Percentiles rank a stretch among this genome's conserved stretches.
phyloP scores from a whole-genome alignment of 2,113 vertebrate genomes.

The Capra hircus region DNA sequence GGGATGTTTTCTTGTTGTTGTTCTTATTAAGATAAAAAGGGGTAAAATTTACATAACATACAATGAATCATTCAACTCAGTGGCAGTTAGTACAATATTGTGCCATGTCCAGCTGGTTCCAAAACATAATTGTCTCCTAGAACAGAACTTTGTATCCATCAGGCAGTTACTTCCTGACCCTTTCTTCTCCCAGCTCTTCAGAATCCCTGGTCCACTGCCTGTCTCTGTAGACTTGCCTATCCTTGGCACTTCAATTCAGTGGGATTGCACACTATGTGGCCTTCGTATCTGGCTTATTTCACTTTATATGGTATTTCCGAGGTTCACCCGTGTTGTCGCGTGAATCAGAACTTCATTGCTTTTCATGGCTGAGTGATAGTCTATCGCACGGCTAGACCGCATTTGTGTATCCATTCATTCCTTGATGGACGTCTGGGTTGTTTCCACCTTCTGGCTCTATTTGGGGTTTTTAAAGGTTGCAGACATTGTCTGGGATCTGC shows the following conservation, averaged over 20 bases:
- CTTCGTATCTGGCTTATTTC: neutral
- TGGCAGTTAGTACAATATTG: neutral
- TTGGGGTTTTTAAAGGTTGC: neutral
- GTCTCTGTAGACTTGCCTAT: neutral
- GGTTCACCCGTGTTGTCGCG: neutral
- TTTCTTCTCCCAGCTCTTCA: accelerated
- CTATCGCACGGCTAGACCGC: accelerated
- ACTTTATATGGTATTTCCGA: neutral
- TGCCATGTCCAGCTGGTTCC: neutral
- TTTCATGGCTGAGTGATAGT: neutral
- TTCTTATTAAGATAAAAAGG: neutral
- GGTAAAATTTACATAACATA: neutral
- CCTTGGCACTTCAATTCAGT: too few relatives aligned
- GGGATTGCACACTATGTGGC: accelerated
- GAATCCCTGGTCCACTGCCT: neutral
- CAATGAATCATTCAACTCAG: neutral
- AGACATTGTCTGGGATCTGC: neutral
- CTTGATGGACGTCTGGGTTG: neutral
- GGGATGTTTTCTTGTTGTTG: neutral
- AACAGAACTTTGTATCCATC: neutral
- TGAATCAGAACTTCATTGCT: neutral
- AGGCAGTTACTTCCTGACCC: neutral
- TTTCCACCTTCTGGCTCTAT: neutral
- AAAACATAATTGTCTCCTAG: neutral
- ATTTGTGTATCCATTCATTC: neutral